Conservation (phyloP, 1,140 invertebrate species). For the Eriocheir sinensis region DNA sequence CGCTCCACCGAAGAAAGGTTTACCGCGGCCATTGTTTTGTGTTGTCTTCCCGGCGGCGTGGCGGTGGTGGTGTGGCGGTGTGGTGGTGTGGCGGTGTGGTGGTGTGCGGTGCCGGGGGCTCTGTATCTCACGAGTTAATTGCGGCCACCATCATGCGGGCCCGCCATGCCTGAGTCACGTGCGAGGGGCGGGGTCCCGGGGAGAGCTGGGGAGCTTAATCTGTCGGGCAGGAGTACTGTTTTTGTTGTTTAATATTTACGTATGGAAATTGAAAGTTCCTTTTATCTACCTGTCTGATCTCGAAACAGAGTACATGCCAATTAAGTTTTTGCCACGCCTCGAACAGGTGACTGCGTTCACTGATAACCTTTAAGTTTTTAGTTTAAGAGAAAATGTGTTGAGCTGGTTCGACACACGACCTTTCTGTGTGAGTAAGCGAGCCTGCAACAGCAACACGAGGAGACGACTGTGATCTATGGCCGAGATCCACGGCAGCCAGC, state of each 20-base stretch:
- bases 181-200: background rate
- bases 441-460: background rate
- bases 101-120: conserved; percentile 53
- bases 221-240: background rate
- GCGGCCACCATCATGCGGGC: conserved; percentile 54
- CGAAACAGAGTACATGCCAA: background rate
- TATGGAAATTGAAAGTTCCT: background rate
- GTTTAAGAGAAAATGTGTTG: background rate
- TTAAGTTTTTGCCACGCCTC: background rate
- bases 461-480: background rate
- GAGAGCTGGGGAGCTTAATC: conserved; percentile 16
- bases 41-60: background rate
- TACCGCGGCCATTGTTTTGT: conserved; percentile 47
- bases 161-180: conserved; percentile 37
- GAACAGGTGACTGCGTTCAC: background rate
- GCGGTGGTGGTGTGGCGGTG: background rate
- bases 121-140: conserved; percentile 63
- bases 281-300: background rate
- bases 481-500: background rate
- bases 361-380: background rate
- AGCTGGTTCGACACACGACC: background rate
- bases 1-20: conserved; percentile 49
- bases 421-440: background rate
- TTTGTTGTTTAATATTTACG: conserved; percentile 3
- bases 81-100: background rate